Conservation (phyloP, 2,888 invertebrate genomes). For the Lithophane semibrunnea region DNA sequence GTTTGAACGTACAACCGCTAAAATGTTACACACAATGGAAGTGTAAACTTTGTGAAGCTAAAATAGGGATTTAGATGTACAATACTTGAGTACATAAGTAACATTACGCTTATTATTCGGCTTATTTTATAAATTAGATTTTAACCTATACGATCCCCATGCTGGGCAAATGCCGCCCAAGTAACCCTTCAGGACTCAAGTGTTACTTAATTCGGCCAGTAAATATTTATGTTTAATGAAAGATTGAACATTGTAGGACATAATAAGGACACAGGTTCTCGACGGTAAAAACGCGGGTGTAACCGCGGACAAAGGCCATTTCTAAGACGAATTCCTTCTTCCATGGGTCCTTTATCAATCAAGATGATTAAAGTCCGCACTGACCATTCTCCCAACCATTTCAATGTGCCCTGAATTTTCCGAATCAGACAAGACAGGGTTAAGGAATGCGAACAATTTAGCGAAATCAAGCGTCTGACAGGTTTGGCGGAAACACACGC, state of each 20-base stretch:
- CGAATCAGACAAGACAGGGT: conserved; percentile 57
- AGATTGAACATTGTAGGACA: conserved; percentile 4
- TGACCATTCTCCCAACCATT: conserved; percentile 48
- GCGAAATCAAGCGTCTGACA: conserved; percentile 73
- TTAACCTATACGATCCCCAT: neutral
- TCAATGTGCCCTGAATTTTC: conserved; percentile 51
- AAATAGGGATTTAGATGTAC: conserved; percentile 12
- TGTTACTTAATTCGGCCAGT: neutral
- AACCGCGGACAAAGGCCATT: conserved; percentile 39
- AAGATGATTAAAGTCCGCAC: conserved; percentile 60
- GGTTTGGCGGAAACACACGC: conserved; percentile 76
- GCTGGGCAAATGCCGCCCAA: neutral
- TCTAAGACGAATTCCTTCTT: conserved; percentile 42
- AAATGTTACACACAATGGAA: conserved; percentile 41
- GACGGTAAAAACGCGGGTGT: conserved; percentile 21
- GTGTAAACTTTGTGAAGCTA: conserved; percentile 18
- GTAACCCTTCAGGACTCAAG: neutral
- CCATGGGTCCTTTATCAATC: conserved; percentile 63
- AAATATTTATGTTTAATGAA: conserved; percentile 14
- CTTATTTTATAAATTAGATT: neutral
- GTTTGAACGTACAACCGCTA: conserved; percentile 32
- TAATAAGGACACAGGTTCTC: neutral
- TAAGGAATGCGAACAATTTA: conserved; percentile 68
- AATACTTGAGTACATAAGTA: conserved; percentile 5
- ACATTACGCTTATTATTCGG: neutral